Percentiles rank a stretch among this genome's conserved stretches.
Conservation (phyloP, 2,113 vertebrate species). For the Cryptomyrus ogoouensis region DNA sequence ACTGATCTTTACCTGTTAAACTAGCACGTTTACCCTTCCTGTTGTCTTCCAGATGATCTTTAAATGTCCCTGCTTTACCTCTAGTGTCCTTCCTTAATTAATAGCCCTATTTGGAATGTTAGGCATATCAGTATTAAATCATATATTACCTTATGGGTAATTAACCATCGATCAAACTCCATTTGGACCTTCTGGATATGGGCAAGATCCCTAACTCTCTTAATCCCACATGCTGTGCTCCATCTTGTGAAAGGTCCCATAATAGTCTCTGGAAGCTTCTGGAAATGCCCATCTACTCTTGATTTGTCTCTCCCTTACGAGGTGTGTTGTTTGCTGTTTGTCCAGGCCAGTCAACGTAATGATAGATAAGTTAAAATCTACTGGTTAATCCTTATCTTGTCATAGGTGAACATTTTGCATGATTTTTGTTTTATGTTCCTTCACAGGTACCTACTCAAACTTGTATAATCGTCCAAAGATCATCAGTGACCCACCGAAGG, state of each 20-base stretch:
- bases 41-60: background rate
- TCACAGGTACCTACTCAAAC: conserved; percentile 90
- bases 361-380: background rate
- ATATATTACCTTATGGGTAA: background rate
- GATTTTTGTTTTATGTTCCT: background rate
- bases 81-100: background rate
- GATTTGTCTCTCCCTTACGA: background rate
- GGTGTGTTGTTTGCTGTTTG: background rate
- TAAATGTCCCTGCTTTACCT: background rate
- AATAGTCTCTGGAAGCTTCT: background rate
- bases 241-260: background rate
- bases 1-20: background rate
- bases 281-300: background rate
- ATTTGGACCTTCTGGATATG: background rate
- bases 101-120: background rate
- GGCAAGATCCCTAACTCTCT: background rate
- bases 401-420: background rate
- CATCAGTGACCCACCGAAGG: conserved; percentile 82
- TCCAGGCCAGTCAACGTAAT: background rate
- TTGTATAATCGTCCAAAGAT: conserved; percentile 90
- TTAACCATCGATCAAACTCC: background rate
- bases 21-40: background rate
- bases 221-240: background rate
- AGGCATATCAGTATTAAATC: background rate
- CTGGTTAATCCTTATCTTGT: background rate